These are phyloP conservation scores for Chloroceryle amazona DNA, from an alignment of 2,797 vertebrate genomes.

Conservation along the genomic window DNA sequence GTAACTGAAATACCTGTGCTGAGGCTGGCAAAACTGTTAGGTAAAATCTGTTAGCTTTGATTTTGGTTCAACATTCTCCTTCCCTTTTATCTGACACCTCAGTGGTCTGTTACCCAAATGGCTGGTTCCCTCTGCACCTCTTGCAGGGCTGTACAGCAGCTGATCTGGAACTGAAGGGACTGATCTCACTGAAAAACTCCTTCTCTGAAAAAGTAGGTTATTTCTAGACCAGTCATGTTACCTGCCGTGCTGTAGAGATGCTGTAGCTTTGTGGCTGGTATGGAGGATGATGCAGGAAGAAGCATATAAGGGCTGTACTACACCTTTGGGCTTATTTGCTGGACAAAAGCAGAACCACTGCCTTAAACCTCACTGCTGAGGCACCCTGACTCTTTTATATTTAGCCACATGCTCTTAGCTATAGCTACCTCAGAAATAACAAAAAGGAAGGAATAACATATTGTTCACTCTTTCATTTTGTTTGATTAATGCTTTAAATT, in stretches of 20 bases:
- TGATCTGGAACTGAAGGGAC: neutral
- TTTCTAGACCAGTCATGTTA: neutral
- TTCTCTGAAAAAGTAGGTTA: neutral
- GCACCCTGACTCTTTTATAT: neutral
- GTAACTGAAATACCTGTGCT: neutral
- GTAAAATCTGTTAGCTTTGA: neutral
- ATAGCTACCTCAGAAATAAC: neutral
- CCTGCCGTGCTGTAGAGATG: neutral
- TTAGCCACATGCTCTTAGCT: neutral
- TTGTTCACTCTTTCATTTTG: neutral
- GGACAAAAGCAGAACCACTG: neutral
- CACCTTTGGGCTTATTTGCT: neutral
- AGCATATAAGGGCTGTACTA: neutral
- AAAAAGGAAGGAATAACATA: neutral
- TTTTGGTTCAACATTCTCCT: neutral
- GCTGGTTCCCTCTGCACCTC: neutral
- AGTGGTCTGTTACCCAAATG: neutral
- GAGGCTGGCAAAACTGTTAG: neutral
- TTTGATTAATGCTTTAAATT: neutral
- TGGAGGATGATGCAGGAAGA: neutral
- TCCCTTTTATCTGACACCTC: neutral
- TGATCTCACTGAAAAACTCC: neutral
- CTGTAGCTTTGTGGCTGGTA: fast-evolving
- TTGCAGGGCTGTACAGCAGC: neutral
- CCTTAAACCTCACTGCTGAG: neutral